Evolutionary conservation across 1,140 invertebrate genomes (phyloP), one percentile per base, ranked within the genome.

Genomic region (Drosophila elegans): DNA sequence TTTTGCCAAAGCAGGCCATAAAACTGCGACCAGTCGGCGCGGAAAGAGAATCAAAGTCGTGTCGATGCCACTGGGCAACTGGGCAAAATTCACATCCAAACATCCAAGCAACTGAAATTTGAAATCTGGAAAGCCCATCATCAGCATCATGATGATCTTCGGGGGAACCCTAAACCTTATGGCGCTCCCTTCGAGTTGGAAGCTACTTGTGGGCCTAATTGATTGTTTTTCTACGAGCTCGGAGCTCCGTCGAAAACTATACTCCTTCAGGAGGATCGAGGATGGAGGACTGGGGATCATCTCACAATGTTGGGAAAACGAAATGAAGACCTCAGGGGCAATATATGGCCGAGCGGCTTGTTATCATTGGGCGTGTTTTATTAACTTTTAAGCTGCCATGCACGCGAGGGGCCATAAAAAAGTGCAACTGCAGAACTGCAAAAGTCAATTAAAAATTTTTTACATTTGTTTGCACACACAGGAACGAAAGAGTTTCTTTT

Each of bases 401-500:
- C 84, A 88, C 84, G 84, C 84, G 80, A 89, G 84, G 66, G 77
- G 84, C 84, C 84, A 89, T 89, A 89, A 89, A 84, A 84, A 86
- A 89, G 85, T 89, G 84, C 84, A 89, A 84, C 84, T 89, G 81
- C 60, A 71, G 80, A 67, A 88, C 81, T 89, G 80, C 84, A 89
- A 89, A 88, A 89, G 84, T 89, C 84, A 89, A 89, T 89, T 89
- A 89, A 89, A 89, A 89, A 83, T 89, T 90, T 89, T 89, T 89
- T 89, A 84, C 84, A 89, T 89, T 89, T 89, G 84, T 89, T 89
- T 89, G 84, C 85, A 89, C 84, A 86, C 49, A 66, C 32, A 63
- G 48, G 61, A 68, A 63, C 56, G 44, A 42, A 66, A 54, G 44
- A 55, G 52, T 57, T 57, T 57, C 55, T 5, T 32, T 32, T 32